Conservation (phyloP, 2,797 vertebrate genomes). For the Alcedo quadribrachys region DNA sequence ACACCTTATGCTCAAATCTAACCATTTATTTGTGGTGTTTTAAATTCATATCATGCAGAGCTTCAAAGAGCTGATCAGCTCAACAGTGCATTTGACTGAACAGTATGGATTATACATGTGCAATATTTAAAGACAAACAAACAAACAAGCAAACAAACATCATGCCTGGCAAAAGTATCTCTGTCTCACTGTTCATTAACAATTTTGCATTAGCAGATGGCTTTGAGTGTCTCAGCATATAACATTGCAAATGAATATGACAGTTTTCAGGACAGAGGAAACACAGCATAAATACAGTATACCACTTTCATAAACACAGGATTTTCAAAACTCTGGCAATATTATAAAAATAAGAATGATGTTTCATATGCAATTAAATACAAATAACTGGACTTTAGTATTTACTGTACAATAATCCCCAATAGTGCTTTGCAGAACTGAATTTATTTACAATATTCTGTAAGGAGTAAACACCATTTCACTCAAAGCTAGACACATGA, state of each 20-base stretch:
- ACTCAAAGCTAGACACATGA: not conserved
- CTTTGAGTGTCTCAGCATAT: not conserved
- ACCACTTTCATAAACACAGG: not conserved
- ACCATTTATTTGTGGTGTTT: not conserved
- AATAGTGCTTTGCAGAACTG: not conserved
- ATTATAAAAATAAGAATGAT: conserved; percentile 10
- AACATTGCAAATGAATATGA: not conserved
- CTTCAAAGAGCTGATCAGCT: not conserved
- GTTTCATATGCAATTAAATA: not conserved
- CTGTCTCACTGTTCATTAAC: not conserved
- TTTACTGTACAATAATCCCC: conserved; percentile 7
- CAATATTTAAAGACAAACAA: not conserved
- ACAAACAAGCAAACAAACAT: not conserved
- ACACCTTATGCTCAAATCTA: not conserved
- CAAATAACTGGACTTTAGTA: not conserved
- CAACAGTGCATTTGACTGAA: not conserved
- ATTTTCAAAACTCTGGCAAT: not conserved
- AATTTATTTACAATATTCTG: conserved; percentile 20
- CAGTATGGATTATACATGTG: not conserved
- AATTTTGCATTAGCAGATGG: not conserved
- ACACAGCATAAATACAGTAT: not conserved
- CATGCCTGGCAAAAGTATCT: not conserved
- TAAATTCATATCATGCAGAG: not conserved
- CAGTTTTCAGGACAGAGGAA: not conserved
- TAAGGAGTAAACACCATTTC: not conserved